Evolutionary conservation across 2,113 vertebrate genomes (phyloP).

Genomic region (Podilymbus podiceps): DNA sequence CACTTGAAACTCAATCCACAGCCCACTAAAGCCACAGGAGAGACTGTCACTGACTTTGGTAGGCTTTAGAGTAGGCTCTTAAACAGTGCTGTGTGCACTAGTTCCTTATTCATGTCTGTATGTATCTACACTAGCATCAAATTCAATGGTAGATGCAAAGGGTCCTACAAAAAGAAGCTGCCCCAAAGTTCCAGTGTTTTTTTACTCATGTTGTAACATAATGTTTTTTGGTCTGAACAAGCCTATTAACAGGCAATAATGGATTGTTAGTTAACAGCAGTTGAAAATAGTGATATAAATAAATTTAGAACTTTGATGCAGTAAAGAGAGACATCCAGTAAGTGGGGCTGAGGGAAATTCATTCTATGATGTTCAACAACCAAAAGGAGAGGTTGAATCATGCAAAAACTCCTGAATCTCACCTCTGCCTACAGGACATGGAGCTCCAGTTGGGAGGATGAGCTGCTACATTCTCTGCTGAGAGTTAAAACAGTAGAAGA

Average conservation of each 20-base stretch:
- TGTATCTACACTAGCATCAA: not conserved
- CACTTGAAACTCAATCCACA: slow-evolving; percentile 5
- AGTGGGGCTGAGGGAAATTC: not conserved
- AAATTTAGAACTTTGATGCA: not conserved
- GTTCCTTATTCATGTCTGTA: not conserved
- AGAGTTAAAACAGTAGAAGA: not conserved
- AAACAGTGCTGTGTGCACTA: not conserved
- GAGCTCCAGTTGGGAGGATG: not conserved
- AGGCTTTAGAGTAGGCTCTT: not conserved
- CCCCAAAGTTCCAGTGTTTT: not conserved
- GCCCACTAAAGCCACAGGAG: not conserved
- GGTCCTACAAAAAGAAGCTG: not conserved
- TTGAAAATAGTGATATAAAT: not conserved
- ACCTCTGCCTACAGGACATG: not conserved
- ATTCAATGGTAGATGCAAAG: not conserved
- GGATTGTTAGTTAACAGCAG: not conserved
- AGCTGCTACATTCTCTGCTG: not conserved
- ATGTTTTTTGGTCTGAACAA: not conserved
- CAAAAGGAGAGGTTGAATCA: not conserved
- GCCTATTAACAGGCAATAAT: not conserved
- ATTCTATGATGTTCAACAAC: not conserved
- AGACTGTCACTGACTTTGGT: not conserved
- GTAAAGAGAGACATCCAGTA: not conserved
- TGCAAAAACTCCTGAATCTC: not conserved
- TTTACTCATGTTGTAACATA: not conserved